Percentiles rank a stretch among this genome's conserved stretches.
These are phyloP conservation scores for Cardinalis cardinalis DNA, from an alignment of 2,113 vertebrate species.

Conservation along the genomic window DNA sequence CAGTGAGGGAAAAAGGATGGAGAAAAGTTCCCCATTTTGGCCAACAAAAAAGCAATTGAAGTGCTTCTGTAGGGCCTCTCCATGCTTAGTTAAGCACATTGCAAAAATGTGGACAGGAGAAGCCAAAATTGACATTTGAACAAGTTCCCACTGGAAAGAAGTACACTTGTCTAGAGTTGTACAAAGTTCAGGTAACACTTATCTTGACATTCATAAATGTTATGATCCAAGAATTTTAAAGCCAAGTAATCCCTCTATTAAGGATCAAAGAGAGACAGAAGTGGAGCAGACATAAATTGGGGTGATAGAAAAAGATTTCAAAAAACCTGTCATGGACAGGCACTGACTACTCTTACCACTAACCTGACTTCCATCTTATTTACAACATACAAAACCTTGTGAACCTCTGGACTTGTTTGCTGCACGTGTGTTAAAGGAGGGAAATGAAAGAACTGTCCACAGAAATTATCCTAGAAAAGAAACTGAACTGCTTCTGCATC, in stretches of 20 bases:
- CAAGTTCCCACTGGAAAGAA: not conserved
- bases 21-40: not conserved
- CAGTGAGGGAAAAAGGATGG: not conserved
- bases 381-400: not conserved
- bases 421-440: not conserved
- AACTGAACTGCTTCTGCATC: not conserved
- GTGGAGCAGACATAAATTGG: not conserved
- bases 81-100: fast-evolving
- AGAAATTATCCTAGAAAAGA: not conserved
- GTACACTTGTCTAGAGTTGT: not conserved
- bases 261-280: not conserved
- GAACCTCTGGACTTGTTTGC: not conserved
- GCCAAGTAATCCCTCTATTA: not conserved
- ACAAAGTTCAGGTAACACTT: not conserved
- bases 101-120: not conserved
- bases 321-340: not conserved
- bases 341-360: not conserved
- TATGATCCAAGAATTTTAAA: not conserved
- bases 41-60: not conserved
- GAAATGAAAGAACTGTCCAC: not conserved
- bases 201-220: not conserved
- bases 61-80: not conserved
- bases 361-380: not conserved
- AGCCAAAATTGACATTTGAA: not conserved
- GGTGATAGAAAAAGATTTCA: not conserved